Base-by-base conservation (phyloP, 2,113 vertebrate species). In the Cochlearius cochlearius region DNA sequence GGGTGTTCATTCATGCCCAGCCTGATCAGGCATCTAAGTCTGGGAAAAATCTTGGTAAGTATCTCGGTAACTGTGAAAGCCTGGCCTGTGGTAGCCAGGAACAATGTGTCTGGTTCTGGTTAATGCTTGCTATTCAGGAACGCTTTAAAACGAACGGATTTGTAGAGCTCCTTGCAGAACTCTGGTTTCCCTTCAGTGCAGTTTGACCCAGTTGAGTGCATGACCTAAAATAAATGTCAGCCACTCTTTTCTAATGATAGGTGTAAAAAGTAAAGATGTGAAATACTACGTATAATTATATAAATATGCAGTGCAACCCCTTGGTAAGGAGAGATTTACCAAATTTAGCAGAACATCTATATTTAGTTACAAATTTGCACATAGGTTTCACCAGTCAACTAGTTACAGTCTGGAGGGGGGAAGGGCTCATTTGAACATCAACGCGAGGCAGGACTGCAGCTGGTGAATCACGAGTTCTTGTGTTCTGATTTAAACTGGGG, bases 181-280 rank as follows among this genome's bases (percentile, higher is more conserved):
- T 55, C 41, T 15, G 18, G 39, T 74, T 87, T 92, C 45, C 30
- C 29, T 78, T 91, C n/a, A 53, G 58, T 62, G 69, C 52, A 82
- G 52, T 29, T 79, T 95, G 88, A 96, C 69, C 82, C 82, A 88
- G 10, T 75, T 97, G 91, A 82, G 45, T 88, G 12, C 63, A n/a
- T 93, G 87, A 88, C 74, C 96, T 91, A 82, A 95, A 95, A 95
- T 73, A 91, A 82, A 82, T 80, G 84, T 91, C 89, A 87, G 74
- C 74, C 79, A 43, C 84, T 5, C 2, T 92, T 90, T 94, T 69
- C 83, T 97, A 92, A 96, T 95, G 92, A 90, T 88, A 91, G 84
- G 81, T 95, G n/a, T 94, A 91, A 86, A 91, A 88, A 93, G 77
- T 66, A 90, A 95, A 92, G 84, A 92, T 94, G 80, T 66, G 80